Evolutionary conservation across 2,113 vertebrate genomes (phyloP).

Genomic region (Nannospalax galili): DNA sequence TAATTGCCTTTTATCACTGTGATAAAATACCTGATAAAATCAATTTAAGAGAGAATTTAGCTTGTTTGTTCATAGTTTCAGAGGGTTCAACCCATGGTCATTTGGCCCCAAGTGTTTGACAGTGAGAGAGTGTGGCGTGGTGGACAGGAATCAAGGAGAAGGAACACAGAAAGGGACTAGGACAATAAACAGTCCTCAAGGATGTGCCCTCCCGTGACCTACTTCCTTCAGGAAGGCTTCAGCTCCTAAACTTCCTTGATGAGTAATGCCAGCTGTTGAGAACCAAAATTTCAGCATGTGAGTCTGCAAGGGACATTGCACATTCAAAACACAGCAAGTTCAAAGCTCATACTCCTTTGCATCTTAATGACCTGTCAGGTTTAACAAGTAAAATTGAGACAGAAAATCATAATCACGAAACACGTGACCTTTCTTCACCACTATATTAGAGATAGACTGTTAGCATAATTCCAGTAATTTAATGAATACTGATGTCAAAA

Average conservation of each 20-base stretch:
- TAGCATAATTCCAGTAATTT: not conserved
- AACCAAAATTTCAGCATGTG: not conserved
- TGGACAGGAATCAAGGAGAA: not conserved
- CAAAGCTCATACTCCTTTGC: not conserved
- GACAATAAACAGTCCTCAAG: not conserved
- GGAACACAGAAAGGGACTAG: not conserved
- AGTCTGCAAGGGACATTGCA: not conserved
- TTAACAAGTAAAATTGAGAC: not conserved
- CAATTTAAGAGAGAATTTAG: not conserved
- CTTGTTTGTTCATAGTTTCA: not conserved
- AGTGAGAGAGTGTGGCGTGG: not conserved
- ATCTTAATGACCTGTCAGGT: not conserved
- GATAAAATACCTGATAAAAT: not conserved
- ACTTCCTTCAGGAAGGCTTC: not conserved
- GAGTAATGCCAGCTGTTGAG: not conserved
- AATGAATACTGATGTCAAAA: slow-evolving; percentile 28
- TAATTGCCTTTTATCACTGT: not conserved
- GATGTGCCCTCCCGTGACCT: not conserved
- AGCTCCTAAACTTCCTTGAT: not conserved
- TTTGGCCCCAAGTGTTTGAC: not conserved
- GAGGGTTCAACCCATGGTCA: not conserved
- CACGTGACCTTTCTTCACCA: not conserved
- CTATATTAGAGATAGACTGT: not conserved
- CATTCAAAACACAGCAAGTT: no score
- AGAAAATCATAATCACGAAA: not conserved